Percentiles rank a stretch among this genome's conserved stretches.
Conservation (phyloP, 2,113 vertebrate genomes). For the Eclectus roratus region DNA sequence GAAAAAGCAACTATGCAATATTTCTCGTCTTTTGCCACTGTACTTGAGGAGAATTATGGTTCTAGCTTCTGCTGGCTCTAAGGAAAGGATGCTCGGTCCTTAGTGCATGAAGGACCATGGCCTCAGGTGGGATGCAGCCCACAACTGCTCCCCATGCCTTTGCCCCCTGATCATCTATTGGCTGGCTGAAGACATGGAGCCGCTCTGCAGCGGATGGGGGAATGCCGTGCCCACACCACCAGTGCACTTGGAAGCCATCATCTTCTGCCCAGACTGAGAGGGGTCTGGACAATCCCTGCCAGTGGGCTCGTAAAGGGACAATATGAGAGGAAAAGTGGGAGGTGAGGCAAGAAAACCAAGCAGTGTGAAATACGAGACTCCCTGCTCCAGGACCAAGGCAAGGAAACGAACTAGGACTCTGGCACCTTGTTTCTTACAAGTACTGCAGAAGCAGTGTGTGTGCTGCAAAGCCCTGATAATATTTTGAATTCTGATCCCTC, state of each 20-base stretch:
- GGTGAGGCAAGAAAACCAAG: background rate
- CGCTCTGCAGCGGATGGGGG: fast-evolving
- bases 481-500: background rate
- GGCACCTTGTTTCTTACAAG: background rate
- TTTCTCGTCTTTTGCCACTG: background rate
- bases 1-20: background rate
- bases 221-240: fast-evolving
- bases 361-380: background rate
- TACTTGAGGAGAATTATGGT: background rate
- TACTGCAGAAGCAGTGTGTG: background rate
- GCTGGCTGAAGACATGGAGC: background rate
- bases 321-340: background rate
- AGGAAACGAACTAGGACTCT: background rate
- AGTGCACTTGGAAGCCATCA: fast-evolving
- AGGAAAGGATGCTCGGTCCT: background rate
- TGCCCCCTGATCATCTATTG: fast-evolving
- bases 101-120: background rate
- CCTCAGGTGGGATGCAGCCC: background rate
- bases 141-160: background rate
- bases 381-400: background rate
- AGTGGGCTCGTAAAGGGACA: background rate
- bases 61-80: background rate
- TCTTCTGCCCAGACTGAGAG: background rate
- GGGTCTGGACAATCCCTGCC: background rate
- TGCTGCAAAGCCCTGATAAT: background rate